Conservation (phyloP, 2,888 invertebrate species). For the Protophormia terraenovae region DNA sequence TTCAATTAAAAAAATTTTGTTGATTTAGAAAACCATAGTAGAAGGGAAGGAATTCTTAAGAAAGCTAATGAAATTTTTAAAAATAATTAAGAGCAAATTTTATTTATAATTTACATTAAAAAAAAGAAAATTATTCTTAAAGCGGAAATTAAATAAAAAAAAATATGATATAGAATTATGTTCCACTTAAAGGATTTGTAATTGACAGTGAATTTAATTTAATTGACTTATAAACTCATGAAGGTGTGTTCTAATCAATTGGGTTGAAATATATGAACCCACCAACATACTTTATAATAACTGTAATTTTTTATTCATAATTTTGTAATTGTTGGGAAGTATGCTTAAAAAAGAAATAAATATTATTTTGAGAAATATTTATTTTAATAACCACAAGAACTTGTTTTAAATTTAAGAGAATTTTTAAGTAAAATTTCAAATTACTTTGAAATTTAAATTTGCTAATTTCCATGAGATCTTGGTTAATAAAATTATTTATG, state of each 20-base stretch:
- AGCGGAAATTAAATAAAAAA: slow-evolving; percentile 1
- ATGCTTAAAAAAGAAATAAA: not conserved
- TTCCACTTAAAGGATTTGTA: not conserved
- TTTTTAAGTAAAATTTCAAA: no score
- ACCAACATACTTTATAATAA: not conserved
- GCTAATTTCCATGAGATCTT: no score
- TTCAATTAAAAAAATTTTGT: slow-evolving; percentile 29
- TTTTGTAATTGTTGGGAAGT: slow-evolving; percentile 18
- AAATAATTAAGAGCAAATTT: not conserved
- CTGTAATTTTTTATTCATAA: not conserved
- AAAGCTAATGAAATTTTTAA: not conserved
- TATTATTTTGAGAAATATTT: no score
- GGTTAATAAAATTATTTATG: no score
- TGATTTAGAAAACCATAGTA: not conserved
- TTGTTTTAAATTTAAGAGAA: no score
- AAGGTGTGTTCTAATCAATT: slow-evolving; percentile 46
- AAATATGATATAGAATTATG: not conserved
- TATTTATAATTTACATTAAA: not conserved
- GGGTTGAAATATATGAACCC: not conserved
- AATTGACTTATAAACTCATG: slow-evolving; percentile 18
- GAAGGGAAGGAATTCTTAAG: slow-evolving; percentile 6
- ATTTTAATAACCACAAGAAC: no score
- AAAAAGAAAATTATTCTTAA: not conserved
- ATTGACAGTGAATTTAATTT: slow-evolving; percentile 32
- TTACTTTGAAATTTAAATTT: no score